Evolutionary conservation across 2,888 invertebrate species (phyloP).

Genomic region (Clostera curtula): DNA sequence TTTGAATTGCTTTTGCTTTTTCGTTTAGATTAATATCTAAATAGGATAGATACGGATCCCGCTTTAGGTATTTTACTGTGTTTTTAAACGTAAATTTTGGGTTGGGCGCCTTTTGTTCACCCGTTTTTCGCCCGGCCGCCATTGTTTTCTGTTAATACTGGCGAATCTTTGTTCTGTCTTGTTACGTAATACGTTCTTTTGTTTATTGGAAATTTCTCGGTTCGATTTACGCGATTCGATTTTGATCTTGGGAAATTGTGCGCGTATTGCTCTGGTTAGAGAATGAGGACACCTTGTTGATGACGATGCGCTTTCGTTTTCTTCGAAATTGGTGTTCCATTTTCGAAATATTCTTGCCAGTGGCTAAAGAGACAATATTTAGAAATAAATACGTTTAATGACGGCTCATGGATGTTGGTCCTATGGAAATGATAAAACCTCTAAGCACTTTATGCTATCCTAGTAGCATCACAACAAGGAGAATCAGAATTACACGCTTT

Average conservation of each 20-base stretch:
- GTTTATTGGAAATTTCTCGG: conserved; percentile 30
- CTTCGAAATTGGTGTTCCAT: too few species aligned
- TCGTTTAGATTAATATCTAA: conserved; percentile 76
- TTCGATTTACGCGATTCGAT: conserved; percentile 28
- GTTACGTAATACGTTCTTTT: conserved; percentile 38
- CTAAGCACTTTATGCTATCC: too few species aligned
- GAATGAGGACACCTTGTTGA: too few species aligned
- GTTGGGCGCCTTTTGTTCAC: conserved; percentile 39
- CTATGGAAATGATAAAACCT: too few species aligned
- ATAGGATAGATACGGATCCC: conserved; percentile 74
- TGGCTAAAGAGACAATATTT: too few species aligned
- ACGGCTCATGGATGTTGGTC: too few species aligned
- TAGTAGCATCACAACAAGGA: too few species aligned
- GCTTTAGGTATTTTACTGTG: conserved; percentile 71
- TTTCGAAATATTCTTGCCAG: too few species aligned
- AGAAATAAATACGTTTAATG: too few species aligned
- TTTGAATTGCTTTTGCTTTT: conserved; percentile 75
- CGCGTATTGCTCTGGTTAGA: not conserved
- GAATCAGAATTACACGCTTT: too few species aligned
- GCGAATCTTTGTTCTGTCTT: conserved; percentile 45
- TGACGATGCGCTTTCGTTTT: too few species aligned
- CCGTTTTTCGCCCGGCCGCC: conserved; percentile 39
- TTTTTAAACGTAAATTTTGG: conserved; percentile 73
- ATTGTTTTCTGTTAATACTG: conserved; percentile 48
- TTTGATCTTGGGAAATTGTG: conserved; percentile 24